phyloP scores from a whole-genome alignment of 2,113 vertebrate genomes.

The Coptodon rendalli region DNA sequence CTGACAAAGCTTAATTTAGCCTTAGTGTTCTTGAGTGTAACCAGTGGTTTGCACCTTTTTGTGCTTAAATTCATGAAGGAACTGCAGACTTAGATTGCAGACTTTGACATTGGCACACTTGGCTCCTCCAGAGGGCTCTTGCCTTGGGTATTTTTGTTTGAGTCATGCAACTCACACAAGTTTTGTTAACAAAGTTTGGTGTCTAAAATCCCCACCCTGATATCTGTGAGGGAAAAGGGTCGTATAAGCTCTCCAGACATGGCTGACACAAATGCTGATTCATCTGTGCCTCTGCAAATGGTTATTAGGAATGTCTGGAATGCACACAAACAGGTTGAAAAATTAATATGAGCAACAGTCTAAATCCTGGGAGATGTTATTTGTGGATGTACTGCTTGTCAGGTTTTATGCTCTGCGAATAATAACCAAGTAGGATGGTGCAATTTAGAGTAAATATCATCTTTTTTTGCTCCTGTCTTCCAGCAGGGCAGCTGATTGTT shows the following conservation, averaged over 20 bases:
- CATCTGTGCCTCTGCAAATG: neutral
- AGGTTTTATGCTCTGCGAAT: neutral
- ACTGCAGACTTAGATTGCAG: neutral
- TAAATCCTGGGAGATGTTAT: neutral
- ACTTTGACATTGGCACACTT: neutral
- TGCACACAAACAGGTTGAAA: neutral
- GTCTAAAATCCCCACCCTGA: neutral
- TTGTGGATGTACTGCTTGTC: neutral
- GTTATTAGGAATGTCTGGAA: neutral
- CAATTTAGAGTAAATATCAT: neutral
- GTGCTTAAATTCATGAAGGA: neutral
- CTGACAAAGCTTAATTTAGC: neutral
- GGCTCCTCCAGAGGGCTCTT: neutral
- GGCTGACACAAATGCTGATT: neutral
- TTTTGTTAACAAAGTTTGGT: neutral
- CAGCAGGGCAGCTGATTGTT: slow-evolving; percentile 22
- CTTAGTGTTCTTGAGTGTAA: neutral
- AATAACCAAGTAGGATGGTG: neutral
- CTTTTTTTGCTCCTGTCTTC: neutral
- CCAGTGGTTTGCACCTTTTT: neutral
- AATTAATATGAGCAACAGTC: neutral
- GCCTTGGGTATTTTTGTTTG: neutral
- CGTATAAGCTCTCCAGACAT: neutral
- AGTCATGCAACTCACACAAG: neutral
- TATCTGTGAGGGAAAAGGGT: neutral